Evolutionary conservation across 1,140 invertebrate genomes (phyloP).

Genomic region (Phocides pigmalion): DNA sequence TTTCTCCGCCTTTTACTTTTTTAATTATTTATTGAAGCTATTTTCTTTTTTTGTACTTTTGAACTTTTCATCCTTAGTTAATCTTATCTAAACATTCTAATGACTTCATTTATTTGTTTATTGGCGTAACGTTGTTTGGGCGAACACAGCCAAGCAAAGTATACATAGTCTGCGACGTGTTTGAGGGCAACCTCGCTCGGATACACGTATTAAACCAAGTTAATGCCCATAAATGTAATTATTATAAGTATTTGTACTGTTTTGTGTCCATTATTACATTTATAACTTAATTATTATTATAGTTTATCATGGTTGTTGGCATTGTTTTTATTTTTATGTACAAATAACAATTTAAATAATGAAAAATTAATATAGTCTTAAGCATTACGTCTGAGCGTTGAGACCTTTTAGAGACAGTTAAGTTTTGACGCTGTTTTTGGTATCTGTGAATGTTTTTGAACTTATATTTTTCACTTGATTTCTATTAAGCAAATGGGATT

Average conservation of each 20-base stretch:
- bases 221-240: constrained; percentile 46
- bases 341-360: constrained; percentile 78
- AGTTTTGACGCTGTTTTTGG: constrained; percentile 55
- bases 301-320: constrained; percentile 80
- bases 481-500: constrained; percentile 22
- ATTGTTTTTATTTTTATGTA: constrained; percentile 81
- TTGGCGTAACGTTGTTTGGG: constrained; percentile 63
- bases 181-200: constrained; percentile 8
- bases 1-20: constrained; percentile 7
- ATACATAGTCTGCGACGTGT: constrained; percentile 39
- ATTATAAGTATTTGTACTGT: constrained; percentile 66
- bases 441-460: constrained; percentile 48
- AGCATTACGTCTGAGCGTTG: constrained; percentile 50
- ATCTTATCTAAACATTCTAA: constrained; percentile 6
- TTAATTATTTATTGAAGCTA: constrained; percentile 23
- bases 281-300: constrained; percentile 76
- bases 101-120: constrained; percentile 47
- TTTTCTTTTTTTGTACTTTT: constrained; percentile 19
- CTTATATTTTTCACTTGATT: constrained; percentile 33
- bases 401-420: constrained; percentile 45
- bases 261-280: constrained; percentile 74
- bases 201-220: constrained; percentile 42
- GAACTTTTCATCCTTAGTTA: constrained; percentile 4
- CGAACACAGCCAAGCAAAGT: constrained; percentile 42
- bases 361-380: constrained; percentile 70